Conservation (phyloP, 1,140 invertebrate genomes). For the Nomia melanderi region DNA sequence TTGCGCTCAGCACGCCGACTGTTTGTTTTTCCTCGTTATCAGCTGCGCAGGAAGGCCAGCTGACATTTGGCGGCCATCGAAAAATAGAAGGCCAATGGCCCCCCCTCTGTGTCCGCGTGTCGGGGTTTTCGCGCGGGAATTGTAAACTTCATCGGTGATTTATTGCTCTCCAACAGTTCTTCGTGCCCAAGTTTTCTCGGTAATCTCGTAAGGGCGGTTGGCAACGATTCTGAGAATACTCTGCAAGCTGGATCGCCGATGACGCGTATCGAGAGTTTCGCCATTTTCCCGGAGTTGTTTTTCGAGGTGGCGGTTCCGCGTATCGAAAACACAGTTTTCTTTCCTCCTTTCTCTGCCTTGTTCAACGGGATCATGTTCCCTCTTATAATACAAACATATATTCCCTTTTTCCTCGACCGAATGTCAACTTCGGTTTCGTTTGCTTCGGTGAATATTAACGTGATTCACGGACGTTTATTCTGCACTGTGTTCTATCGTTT, state of each 20-base stretch:
- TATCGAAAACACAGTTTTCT: background rate
- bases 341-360: background rate
- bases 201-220: background rate
- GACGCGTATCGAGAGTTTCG: background rate
- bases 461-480: no score
- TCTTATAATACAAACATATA: no score
- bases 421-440: no score
- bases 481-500: no score
- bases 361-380: no score
- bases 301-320: no score
- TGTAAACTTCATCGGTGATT: background rate
- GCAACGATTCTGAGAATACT: background rate
- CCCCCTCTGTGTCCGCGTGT: no score
- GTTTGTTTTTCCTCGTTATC: conserved; percentile 39
- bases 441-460: no score
- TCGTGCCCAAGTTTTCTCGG: background rate
- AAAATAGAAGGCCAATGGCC: background rate
- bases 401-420: no score
- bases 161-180: background rate
- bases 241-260: no score
- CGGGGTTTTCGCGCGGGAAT: background rate
- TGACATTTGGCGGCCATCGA: background rate
- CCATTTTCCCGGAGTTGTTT: conserved; percentile 17
- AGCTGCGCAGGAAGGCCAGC: conserved; percentile 8
- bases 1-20: no score